Percentiles rank a stretch among this genome's conserved stretches.
phyloP scores from a whole-genome alignment of 1,140 invertebrate species.

The Colletes gigas region DNA sequence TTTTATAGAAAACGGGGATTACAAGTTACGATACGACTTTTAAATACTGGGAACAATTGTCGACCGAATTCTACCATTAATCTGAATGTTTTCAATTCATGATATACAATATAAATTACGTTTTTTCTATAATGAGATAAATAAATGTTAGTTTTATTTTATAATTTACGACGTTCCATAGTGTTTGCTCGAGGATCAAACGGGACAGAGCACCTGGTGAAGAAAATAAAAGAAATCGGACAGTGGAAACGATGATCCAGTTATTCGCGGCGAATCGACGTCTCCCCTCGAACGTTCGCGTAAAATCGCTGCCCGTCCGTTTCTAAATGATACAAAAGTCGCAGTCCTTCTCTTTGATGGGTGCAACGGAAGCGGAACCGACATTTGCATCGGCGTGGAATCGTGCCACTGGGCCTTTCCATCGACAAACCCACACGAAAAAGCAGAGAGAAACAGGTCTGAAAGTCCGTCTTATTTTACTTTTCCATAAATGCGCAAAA shows the following conservation, averaged over 20 bases:
- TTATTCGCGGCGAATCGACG: constrained; percentile 34
- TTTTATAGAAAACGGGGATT: too few relatives aligned
- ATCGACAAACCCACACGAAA: background rate
- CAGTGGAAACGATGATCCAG: constrained; percentile 31
- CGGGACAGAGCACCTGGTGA: background rate
- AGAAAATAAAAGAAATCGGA: background rate
- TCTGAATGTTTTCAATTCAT: too few relatives aligned
- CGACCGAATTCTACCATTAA: too few relatives aligned
- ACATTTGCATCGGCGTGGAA: constrained; percentile 40
- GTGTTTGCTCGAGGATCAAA: too few relatives aligned
- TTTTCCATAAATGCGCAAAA: constrained; percentile 61
- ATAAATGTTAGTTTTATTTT: too few relatives aligned
- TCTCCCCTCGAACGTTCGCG: background rate
- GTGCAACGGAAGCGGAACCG: constrained; percentile 63
- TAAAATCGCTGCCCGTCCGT: constrained; percentile 1
- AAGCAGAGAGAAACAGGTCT: constrained; percentile 34
- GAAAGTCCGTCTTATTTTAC: constrained; percentile 9
- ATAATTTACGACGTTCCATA: too few relatives aligned
- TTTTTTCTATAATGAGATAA: too few relatives aligned
- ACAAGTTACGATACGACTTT: too few relatives aligned
- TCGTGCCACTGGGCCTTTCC: constrained; percentile 9
- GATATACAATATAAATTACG: too few relatives aligned
- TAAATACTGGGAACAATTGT: too few relatives aligned
- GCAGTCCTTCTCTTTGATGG: constrained; percentile 27
- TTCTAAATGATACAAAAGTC: constrained; percentile 38